Conservation (phyloP, 2,797 vertebrate species). For the Silurus aristotelis region DNA sequence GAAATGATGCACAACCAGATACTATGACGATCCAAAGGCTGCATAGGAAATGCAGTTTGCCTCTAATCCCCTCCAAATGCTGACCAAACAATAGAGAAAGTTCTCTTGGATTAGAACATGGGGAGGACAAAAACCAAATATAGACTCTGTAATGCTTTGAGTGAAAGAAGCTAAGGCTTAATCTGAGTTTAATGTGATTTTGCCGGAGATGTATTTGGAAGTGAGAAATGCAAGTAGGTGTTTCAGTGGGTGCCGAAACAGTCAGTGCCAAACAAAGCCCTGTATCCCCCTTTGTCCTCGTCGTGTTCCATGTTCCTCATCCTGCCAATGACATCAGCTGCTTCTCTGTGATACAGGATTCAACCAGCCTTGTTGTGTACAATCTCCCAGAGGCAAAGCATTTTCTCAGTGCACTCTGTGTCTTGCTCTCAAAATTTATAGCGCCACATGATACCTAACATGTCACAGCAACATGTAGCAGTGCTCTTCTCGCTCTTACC, state of each 20-base stretch:
- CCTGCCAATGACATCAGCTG: slow-evolving; percentile 43
- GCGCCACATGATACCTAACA: slow-evolving; percentile 22
- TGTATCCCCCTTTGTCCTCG: slow-evolving; percentile 36
- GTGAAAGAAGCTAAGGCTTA: slow-evolving; percentile 19
- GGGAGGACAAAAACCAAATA: slow-evolving; percentile 16
- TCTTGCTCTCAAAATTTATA: slow-evolving; percentile 14
- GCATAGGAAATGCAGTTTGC: slow-evolving; percentile 23
- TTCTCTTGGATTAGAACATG: slow-evolving; percentile 23
- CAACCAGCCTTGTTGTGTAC: slow-evolving; percentile 7
- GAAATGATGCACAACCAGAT: neutral
- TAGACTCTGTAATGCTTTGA: slow-evolving; percentile 5
- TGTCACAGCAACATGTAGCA: slow-evolving; percentile 15
- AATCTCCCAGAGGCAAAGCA: slow-evolving; percentile 2
- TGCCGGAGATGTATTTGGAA: slow-evolving; percentile 36
- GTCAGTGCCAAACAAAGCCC: slow-evolving; percentile 32
- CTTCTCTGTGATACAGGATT: slow-evolving; percentile 24
- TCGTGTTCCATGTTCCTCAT: slow-evolving; percentile 34
- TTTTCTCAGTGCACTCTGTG: slow-evolving; percentile 3
- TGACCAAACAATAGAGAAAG: slow-evolving; percentile 32
- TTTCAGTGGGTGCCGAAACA: slow-evolving; percentile 41
- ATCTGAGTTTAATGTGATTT: slow-evolving; percentile 34
- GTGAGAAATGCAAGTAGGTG: slow-evolving; percentile 33
- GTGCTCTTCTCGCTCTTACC: neutral
- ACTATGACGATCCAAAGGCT: neutral
- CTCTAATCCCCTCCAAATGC: slow-evolving; percentile 38